phyloP scores from a whole-genome alignment of 2,888 invertebrate species.

The Nephrotoma flavescens region DNA sequence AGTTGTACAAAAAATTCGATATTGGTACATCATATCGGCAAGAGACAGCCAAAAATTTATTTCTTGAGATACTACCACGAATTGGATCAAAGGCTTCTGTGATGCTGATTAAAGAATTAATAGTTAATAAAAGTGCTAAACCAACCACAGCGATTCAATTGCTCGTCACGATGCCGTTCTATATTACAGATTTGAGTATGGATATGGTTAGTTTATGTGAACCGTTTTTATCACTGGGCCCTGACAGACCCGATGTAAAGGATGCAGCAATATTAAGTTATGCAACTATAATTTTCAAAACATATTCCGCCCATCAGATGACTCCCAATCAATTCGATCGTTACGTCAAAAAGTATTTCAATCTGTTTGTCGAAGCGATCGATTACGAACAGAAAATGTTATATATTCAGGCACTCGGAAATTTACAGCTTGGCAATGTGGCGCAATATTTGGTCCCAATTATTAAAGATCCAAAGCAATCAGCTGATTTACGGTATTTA shows the following conservation, averaged over 20 bases:
- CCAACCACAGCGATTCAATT: slow-evolving; percentile 49
- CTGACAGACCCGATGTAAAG: slow-evolving; percentile 38
- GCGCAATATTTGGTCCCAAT: slow-evolving; percentile 37
- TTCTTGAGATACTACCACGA: slow-evolving; percentile 54
- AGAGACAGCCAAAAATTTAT: slow-evolving; percentile 58
- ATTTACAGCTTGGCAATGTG: slow-evolving; percentile 43
- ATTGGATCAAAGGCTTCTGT: slow-evolving; percentile 51
- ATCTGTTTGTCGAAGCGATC: slow-evolving; percentile 51
- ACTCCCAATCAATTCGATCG: slow-evolving; percentile 51
- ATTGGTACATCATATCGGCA: slow-evolving; percentile 58
- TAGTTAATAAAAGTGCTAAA: slow-evolving; percentile 44
- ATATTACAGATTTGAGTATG: slow-evolving; percentile 42
- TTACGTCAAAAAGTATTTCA: slow-evolving; percentile 53
- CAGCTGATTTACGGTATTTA: slow-evolving; percentile 40
- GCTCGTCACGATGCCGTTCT: slow-evolving; percentile 53
- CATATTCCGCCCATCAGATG: slow-evolving; percentile 36
- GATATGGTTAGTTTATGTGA: slow-evolving; percentile 41
- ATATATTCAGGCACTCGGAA: slow-evolving; percentile 55
- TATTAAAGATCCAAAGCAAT: slow-evolving; percentile 28
- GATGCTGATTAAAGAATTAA: slow-evolving; percentile 46
- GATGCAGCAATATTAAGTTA: slow-evolving; percentile 54
- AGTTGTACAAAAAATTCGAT: slow-evolving; percentile 40
- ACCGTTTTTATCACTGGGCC: slow-evolving; percentile 32
- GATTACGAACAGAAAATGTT: slow-evolving; percentile 53
- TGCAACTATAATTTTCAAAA: slow-evolving; percentile 50